phyloP scores from a whole-genome alignment of 2,797 vertebrate genomes.

The Geotrypetes seraphini region DNA sequence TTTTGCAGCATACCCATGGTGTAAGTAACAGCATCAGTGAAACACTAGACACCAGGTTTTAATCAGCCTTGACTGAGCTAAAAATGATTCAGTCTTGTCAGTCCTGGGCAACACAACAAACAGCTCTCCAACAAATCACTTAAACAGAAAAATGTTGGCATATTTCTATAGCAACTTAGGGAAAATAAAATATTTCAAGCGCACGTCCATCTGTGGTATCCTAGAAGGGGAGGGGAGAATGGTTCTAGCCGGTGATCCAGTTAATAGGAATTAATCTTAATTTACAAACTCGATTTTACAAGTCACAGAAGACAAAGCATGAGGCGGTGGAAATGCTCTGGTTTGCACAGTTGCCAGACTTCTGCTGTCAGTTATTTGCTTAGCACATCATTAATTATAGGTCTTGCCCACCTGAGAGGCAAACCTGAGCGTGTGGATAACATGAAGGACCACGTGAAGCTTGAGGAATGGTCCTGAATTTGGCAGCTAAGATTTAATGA shows the following conservation, averaged over 20 bases:
- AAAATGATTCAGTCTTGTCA: constrained; percentile 46
- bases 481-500: too few species aligned
- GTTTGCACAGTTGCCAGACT: neutral
- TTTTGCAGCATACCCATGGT: constrained; percentile 30
- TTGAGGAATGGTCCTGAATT: too few species aligned
- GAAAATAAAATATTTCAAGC: constrained; percentile 64
- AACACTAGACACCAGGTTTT: constrained; percentile 42
- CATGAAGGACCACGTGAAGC: too few species aligned
- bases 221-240: too few species aligned
- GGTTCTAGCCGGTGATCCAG: constrained; percentile 41
- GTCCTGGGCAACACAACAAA: constrained; percentile 47
- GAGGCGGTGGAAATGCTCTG: neutral
- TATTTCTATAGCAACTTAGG: constrained; percentile 60
- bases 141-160: constrained; percentile 55
- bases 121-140: constrained; percentile 53
- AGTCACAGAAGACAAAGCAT: constrained; percentile 8
- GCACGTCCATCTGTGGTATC: constrained; percentile 57
- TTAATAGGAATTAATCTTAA: constrained; percentile 50
- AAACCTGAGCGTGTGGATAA: too few species aligned
- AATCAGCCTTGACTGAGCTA: constrained; percentile 43
- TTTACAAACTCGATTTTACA: constrained; percentile 44
- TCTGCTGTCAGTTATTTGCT: neutral
- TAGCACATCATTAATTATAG: neutral
- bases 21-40: constrained; percentile 25
- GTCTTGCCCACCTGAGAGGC: neutral